These are phyloP conservation scores for Salmo trutta DNA, from an alignment of 2,797 vertebrate genomes.

Conservation along the genomic window DNA sequence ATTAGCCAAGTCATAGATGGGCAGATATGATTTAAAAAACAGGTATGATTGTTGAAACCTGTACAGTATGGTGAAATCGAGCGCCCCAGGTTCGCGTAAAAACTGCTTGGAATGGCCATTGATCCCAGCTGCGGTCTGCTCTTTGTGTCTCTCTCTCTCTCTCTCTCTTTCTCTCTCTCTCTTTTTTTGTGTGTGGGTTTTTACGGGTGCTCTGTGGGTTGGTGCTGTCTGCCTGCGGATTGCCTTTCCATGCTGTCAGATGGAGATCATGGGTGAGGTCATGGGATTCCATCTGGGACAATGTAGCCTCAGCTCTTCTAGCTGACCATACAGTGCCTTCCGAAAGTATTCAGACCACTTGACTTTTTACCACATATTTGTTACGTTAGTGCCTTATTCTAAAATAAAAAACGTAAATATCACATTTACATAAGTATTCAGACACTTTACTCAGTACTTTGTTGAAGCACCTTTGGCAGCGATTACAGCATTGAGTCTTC, in stretches of 20 bases:
- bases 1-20: background rate
- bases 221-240: slow-evolving; percentile 66
- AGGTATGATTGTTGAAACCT: background rate
- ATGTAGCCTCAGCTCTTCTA: slow-evolving; percentile 52
- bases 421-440: too few relatives aligned
- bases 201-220: slow-evolving; percentile 69
- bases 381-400: too few relatives aligned
- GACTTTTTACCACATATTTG: too few relatives aligned
- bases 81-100: background rate
- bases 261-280: slow-evolving; percentile 69
- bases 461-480: too few relatives aligned
- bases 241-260: slow-evolving; percentile 78
- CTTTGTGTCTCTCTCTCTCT: too few relatives aligned
- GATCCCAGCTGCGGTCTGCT: background rate
- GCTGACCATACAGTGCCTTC: slow-evolving; percentile 4
- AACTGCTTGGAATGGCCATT: slow-evolving; percentile 7
- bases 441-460: too few relatives aligned
- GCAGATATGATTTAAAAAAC: background rate
- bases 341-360: too few relatives aligned
- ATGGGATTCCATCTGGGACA: slow-evolving; percentile 63
- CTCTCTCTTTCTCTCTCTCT: background rate
- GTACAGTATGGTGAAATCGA: background rate
- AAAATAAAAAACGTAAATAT: too few relatives aligned
- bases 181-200: slow-evolving; percentile 57
- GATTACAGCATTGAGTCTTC: too few relatives aligned